Evolutionary conservation across 2,797 vertebrate genomes (phyloP).

Genomic region (Brotula barbata): DNA sequence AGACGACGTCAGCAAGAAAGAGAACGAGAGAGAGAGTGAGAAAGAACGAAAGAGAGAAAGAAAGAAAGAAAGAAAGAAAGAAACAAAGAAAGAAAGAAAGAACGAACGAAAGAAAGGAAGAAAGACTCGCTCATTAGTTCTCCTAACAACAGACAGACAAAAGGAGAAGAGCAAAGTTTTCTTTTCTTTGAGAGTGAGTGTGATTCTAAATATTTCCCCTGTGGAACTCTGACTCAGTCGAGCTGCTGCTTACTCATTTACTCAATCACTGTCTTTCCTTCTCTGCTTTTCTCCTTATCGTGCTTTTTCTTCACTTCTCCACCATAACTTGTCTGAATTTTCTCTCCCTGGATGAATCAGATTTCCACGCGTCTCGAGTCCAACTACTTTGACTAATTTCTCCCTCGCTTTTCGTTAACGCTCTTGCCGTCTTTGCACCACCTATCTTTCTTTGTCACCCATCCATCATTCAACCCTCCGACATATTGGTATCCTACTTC

Average conservation of each 20-base stretch:
- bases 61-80: slow-evolving; percentile 10
- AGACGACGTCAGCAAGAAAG: neutral
- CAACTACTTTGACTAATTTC: too few species aligned
- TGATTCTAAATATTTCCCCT: slow-evolving; percentile 59
- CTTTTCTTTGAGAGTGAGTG: slow-evolving; percentile 41
- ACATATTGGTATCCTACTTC: slow-evolving; percentile 53
- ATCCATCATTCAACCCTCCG: slow-evolving; percentile 56
- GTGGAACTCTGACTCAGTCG: slow-evolving; percentile 59
- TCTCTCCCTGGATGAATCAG: slow-evolving; percentile 7
- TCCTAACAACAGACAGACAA: slow-evolving; percentile 34
- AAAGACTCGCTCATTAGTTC: slow-evolving; percentile 43
- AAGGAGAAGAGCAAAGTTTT: slow-evolving; percentile 23
- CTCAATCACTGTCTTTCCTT: slow-evolving; percentile 47
- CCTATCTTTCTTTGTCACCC: slow-evolving; percentile 51
- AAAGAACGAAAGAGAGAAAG: neutral
- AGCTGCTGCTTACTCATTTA: slow-evolving; percentile 62
- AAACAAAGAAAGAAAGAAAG: slow-evolving; percentile 10
- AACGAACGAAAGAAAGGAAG: slow-evolving; percentile 27
- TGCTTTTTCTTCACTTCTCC: slow-evolving; percentile 33
- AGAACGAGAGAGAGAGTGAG: neutral
- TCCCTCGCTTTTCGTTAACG: slow-evolving; percentile 16
- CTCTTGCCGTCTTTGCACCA: neutral
- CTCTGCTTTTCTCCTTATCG: slow-evolving; percentile 53
- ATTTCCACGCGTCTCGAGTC: slow-evolving; percentile 34
- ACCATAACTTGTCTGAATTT: slow-evolving; percentile 28